Evolutionary conservation across 1,140 invertebrate genomes (phyloP).

Genomic region (Belonocnema kinseyi): DNA sequence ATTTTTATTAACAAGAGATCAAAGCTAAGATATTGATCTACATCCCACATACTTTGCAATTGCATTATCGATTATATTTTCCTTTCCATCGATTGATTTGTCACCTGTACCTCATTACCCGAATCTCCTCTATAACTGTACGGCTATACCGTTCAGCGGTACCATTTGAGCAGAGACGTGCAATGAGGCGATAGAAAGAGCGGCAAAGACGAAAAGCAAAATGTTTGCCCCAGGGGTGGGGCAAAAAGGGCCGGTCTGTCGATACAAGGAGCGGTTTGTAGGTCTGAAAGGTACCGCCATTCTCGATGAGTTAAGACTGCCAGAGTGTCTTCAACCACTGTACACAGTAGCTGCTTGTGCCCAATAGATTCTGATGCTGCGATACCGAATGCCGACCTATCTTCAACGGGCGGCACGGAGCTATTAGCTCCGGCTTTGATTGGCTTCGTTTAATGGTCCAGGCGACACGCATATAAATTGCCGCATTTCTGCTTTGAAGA

Average conservation of each 20-base stretch:
- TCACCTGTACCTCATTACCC: no score
- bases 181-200: constrained; percentile 67
- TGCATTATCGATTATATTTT: no score
- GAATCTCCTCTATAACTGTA: not conserved
- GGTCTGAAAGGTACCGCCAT: constrained; percentile 68
- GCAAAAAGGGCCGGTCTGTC: constrained; percentile 62
- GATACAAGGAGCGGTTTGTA: constrained; percentile 72
- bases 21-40: no score
- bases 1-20: no score
- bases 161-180: constrained; percentile 53
- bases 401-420: constrained; percentile 56
- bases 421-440: constrained; percentile 74
- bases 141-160: constrained; percentile 38
- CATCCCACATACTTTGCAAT: no score
- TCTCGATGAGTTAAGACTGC: constrained; percentile 46
- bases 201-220: constrained; percentile 68
- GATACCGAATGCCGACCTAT: constrained; percentile 66
- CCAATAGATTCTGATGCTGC: constrained; percentile 72
- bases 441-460: constrained; percentile 73
- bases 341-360: constrained; percentile 70
- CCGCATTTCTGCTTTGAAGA: constrained; percentile 72
- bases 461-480: constrained; percentile 73
- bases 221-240: constrained; percentile 46
- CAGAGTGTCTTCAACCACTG: constrained; percentile 55
- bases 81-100: no score